A percentile compares a stretch with the other conserved stretches of the same genome.
phyloP scores from a whole-genome alignment of 2,113 vertebrate species.

The Grammomys dolichurus region DNA sequence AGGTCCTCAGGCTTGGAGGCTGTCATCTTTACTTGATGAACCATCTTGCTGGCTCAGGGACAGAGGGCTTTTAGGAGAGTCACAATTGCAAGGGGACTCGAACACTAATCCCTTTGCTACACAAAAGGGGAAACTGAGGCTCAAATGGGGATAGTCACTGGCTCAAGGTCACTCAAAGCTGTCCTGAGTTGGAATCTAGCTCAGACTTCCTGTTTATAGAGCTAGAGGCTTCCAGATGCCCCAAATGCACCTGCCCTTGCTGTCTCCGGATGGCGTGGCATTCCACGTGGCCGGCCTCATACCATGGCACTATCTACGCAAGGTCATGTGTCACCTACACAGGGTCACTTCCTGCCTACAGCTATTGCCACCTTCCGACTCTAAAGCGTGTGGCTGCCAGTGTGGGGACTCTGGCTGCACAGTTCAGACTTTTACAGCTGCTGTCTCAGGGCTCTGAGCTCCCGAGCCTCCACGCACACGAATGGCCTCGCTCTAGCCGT shows the following conservation, averaged over 20 bases:
- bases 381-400: neutral
- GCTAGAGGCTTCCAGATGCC: neutral
- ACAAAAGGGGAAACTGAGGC: slow-evolving; percentile 1
- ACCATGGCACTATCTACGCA: fast-evolving
- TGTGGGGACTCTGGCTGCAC: too few relatives aligned
- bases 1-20: neutral
- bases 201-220: neutral
- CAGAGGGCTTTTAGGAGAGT: neutral
- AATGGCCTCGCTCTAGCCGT: neutral
- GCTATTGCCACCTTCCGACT: neutral
- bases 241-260: fast-evolving
- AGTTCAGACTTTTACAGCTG: neutral
- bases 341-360: neutral
- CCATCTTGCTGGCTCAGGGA: neutral
- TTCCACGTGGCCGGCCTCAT: fast-evolving
- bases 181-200: neutral
- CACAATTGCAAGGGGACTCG: neutral
- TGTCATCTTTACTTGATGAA: neutral
- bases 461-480: fast-evolving
- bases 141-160: neutral
- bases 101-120: neutral
- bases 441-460: neutral
- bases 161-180: neutral
- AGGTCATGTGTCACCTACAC: neutral
- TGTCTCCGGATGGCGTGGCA: fast-evolving